Percentiles rank a stretch among this genome's conserved stretches.
These are phyloP conservation scores for Phragmatobia fuliginosa DNA, from an alignment of 2,888 invertebrate species.

Conservation along the genomic window DNA sequence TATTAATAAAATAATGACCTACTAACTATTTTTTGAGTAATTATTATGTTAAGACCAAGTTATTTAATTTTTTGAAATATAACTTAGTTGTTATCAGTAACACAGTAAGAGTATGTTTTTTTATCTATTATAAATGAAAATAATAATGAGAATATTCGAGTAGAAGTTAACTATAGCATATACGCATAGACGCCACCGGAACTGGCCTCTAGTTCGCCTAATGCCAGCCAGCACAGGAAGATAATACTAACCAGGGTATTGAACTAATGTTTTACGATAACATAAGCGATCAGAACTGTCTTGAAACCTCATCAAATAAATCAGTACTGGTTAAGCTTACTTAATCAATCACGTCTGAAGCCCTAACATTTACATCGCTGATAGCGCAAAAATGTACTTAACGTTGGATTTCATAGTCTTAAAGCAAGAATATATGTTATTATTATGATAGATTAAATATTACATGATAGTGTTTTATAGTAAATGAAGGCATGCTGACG, in stretches of 20 bases:
- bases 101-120: neutral
- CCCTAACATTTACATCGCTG: neutral
- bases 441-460: neutral
- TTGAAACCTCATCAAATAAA: neutral
- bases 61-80: neutral
- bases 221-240: no score
- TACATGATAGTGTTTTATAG: neutral
- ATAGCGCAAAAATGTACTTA: neutral
- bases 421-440: neutral
- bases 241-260: no score
- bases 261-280: neutral
- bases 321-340: fast-evolving
- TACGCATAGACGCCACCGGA: no score
- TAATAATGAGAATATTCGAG: neutral
- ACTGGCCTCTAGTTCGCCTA: no score
- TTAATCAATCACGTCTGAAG: neutral
- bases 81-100: neutral
- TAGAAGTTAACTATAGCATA: no score
- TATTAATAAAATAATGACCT: slow-evolving; percentile 1
- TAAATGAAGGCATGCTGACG: neutral
- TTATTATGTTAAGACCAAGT: neutral
- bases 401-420: neutral
- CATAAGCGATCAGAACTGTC: neutral
- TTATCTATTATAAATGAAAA: neutral
- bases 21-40: neutral